Evolutionary conservation across 2,113 vertebrate genomes (phyloP), one percentile per base, ranked within the genome.

Genomic region (Xiphias gladius): DNA sequence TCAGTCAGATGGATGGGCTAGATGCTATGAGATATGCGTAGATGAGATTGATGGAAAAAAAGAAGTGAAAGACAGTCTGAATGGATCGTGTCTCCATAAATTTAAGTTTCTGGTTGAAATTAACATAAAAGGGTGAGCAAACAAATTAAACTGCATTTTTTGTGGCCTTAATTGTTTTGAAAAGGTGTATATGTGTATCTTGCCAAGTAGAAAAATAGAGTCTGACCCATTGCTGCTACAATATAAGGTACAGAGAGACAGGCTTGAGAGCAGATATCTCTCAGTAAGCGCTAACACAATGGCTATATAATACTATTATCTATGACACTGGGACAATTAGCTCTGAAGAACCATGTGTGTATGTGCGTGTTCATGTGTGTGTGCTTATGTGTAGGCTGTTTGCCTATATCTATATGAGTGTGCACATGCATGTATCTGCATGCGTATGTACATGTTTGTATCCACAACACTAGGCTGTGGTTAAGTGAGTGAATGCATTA

Each of bases 401-500:
- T 55, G 19, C 37, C 37, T 39, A 73, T 66, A 63, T 73, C 39
- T 65, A 32, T 41, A 0, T 32, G 50, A 17, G 24, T n/a, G 65
- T 24, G 20, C 35, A 70, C 63, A 16, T 65, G 63, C 37, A 2
- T 58, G 70, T 72, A 32, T 61, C 43, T 59, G 41, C 46, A 35
- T 67, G 76, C 58, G 50, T 52, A 41, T 64, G 82, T 81, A 28
- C n/a, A 58, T 54, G 76, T 61, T 71, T 57, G 72, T 73, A 52
- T 80, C 26, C 75, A 67, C 78, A 50, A 77, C 62, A 58, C 63
- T 24, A 41, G 88, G 85, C 90, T 68, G 76, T 79, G 80, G 86
- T 80, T 83, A 88, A 92, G 77, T 80, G 88, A 93, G 73, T 78
- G 89, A 91, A 90, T 83, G 91, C 91, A 89, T 90, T 92, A 90